Base-by-base conservation (phyloP, 2,888 invertebrate species). In the Galeopsomyia nigrocyanea region DNA sequence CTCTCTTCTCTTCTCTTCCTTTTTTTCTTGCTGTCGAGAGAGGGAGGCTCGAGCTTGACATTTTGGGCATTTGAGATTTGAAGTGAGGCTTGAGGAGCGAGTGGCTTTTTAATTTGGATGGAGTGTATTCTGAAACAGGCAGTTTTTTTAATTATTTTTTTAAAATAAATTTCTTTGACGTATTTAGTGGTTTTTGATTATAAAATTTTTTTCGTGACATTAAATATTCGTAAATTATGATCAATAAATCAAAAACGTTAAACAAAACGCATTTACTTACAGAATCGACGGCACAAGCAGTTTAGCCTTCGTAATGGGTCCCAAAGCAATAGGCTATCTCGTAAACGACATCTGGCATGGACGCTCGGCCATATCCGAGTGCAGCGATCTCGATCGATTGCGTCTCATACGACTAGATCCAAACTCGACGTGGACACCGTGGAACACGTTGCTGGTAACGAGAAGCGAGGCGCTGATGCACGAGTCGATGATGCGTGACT, bases 391-490 rank as follows among this genome's bases (percentile, higher is more conserved):
- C 16, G 91, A 91, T 63, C 91, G 93, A 78, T 88, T 97, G 73
- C 88, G 91, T 80, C 87, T 97, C 74, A 92, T 92, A 69, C 90
- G 97, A 21, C 97, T 97, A 94, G 89, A 91, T 77, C 89, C 90
- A 47, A 88, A 91, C 51, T 88, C 91, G 76, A 93, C 94, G 78
- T 98, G 97, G 97, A 91, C 96, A 0, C 97, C 97, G 0, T 98
- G 98, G 97, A 98, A 98, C 85, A 95, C 94, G 82, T 90, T 97
- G 78, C 88, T 97, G 53, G 88, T 97, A 2, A 96, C 96, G 0
- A 90, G 91, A 63, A 90, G 92, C 73, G 97, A 97, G 87, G 92
- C 94, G 73, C 90, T 91, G 66, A 90, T 92, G 71, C 97, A 97
- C 85, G 88, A 92, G 73, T 91, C 91, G 78, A 87, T 95, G 72